Base-by-base conservation (phyloP, 2,888 invertebrate species). In the Andrena fulva region DNA sequence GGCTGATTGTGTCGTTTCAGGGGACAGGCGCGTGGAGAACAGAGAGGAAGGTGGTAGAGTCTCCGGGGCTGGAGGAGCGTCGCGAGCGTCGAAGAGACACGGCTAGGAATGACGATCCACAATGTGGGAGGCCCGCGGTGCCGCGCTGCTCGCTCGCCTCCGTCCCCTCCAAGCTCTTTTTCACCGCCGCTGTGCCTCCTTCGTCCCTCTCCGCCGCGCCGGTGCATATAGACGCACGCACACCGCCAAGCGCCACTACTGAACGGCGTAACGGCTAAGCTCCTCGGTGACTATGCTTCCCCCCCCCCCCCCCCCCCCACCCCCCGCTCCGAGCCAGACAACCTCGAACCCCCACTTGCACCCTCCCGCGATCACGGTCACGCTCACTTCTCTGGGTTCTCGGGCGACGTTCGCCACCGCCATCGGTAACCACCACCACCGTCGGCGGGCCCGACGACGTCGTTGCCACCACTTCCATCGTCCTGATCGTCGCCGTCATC, bases 71-170 rank as follows among this genome's bases (percentile, higher is more conserved):
- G 77, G 77, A 73, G 68, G 56, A 77, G 24, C 75, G 71, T 84
- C 86, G 73, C 84, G 85, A 84, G 50, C 79, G 83, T 82, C 80
- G 72, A 81, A 82, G 88, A 89, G 78, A 78, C 89, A 89, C 89
- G 84, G 87, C 89, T 86, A 85, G 85, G 91, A 92, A 91, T 92
- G 91, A 92, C 88, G 83, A 78, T 82, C 76, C 82, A 35, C 84
- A 85, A 85, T 85, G 87, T 89, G 88, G 87, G 88, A 88, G 89
- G 87, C 84, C 77, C 68, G 42, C 72, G 77, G 76, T 77, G 77
- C 42, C 79, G 77, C 80, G 75, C 82, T 74, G 76, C 85, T 87
- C 80, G 78, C 79, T 84, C 82, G 56, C 59, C 87, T 63, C 77
- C 3, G 3, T 42, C 12, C 60, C 68, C 76, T 77, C 67, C 85